Evolutionary conservation across 2,113 vertebrate species (phyloP).

Genomic region (Lutjanus erythropterus): DNA sequence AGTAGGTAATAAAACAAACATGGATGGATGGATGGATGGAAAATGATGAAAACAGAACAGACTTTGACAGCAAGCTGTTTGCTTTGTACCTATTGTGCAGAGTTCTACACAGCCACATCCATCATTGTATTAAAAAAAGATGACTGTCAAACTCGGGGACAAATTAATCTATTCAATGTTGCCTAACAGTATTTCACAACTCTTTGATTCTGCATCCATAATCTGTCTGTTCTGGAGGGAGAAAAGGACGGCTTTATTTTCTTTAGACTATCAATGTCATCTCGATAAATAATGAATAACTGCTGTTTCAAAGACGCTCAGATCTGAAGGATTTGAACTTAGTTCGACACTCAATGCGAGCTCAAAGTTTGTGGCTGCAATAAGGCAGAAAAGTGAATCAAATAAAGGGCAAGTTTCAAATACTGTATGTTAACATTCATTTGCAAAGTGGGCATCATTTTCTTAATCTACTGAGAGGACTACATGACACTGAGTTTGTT

Average conservation of each 20-base stretch:
- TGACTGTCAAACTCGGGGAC: conserved; percentile 29
- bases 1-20: conserved; percentile 9
- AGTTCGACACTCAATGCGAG: conserved; percentile 17
- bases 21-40: conserved; percentile 8
- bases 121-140: conserved; percentile 17
- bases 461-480: conserved; percentile 1
- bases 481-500: too few species aligned
- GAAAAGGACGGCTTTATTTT: neutral
- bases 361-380: conserved; percentile 2
- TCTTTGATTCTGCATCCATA: conserved; percentile 48
- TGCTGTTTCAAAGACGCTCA: conserved; percentile 36
- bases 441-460: conserved; percentile 11
- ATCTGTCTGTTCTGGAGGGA: neutral
- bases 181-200: conserved; percentile 52
- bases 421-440: neutral
- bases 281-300: conserved; percentile 64
- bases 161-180: conserved; percentile 51
- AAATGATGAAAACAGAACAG: neutral
- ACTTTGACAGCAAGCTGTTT: conserved; percentile 29
- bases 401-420: neutral
- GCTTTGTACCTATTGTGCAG: conserved; percentile 3
- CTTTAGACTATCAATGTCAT: conserved; percentile 5
- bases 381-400: neutral
- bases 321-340: conserved; percentile 40
- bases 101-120: conserved; percentile 10